Conservation (phyloP, 2,888 invertebrate genomes). For the Proisotoma minuta region DNA sequence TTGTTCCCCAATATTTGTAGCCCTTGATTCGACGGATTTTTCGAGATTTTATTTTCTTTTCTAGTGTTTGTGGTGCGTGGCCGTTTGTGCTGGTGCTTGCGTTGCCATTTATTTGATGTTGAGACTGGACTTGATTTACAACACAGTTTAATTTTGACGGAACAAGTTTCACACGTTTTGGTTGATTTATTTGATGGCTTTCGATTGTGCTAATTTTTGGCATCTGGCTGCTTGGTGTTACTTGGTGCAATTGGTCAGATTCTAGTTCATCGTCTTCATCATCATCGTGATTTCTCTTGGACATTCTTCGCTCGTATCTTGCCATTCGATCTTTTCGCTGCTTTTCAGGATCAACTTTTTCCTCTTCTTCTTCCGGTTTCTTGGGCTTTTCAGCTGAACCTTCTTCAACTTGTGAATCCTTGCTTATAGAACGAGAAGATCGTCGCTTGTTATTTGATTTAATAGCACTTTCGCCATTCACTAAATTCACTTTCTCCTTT, state of each 20-base stretch:
- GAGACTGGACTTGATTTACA: no score
- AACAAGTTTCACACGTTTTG: constrained; percentile 4
- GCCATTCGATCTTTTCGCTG: constrained; percentile 49
- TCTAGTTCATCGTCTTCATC: constrained; percentile 38
- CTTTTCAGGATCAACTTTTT: constrained; percentile 48
- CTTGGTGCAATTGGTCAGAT: constrained; percentile 17
- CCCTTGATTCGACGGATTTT: constrained; percentile 44
- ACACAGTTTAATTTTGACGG: neutral
- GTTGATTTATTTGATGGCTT: neutral
- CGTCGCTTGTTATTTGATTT: no score
- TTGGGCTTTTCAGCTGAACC: neutral
- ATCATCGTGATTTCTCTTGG: constrained; percentile 40
- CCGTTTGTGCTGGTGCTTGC: neutral
- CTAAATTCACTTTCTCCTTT: constrained; percentile 14
- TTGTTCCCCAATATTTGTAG: constrained; percentile 47
- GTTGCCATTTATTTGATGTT: neutral
- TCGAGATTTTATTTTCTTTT: constrained; percentile 20
- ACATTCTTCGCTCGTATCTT: constrained; percentile 37
- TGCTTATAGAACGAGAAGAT: no score
- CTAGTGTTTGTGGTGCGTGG: neutral
- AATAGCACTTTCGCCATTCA: constrained; percentile 26
- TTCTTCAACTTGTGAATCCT: neutral
- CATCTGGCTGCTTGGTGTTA: neutral
- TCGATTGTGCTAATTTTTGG: neutral
- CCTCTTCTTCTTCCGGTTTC: constrained; percentile 22